A percentile compares a stretch with the other conserved stretches of the same genome.
Conservation (phyloP, 2,888 invertebrate species). For the Mesopsocus fuscifrons region DNA sequence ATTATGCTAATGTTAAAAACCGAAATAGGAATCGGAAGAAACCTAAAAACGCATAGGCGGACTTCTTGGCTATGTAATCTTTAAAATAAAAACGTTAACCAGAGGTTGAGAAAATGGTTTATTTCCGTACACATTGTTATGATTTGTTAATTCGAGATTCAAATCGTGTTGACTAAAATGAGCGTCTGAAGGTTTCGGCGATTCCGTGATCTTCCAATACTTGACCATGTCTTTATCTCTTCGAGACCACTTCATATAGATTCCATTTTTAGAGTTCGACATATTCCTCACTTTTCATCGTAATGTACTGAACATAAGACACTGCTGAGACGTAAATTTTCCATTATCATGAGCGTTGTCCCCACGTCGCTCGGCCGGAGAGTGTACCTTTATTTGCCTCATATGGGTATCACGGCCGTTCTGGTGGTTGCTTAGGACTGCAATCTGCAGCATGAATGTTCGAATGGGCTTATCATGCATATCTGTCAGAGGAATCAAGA, state of each 20-base stretch:
- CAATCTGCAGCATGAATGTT: slow-evolving; percentile 93
- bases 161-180: too few species aligned
- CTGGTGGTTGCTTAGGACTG: slow-evolving; percentile 94
- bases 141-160: too few species aligned
- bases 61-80: too few species aligned
- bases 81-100: too few species aligned
- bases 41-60: slow-evolving; percentile 11
- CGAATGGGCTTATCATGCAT: slow-evolving; percentile 71
- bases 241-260: too few species aligned
- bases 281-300: too few species aligned
- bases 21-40: slow-evolving; percentile 54
- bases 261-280: too few species aligned
- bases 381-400: slow-evolving; percentile 90
- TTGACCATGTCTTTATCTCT: too few species aligned
- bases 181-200: too few species aligned
- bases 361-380: slow-evolving; percentile 47
- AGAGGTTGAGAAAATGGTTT: too few species aligned
- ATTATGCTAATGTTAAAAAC: slow-evolving; percentile 75
- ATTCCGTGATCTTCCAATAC: too few species aligned
- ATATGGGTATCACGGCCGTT: slow-evolving; percentile 98
- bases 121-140: too few species aligned
- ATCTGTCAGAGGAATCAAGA: slow-evolving; percentile 79
- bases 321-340: background rate
- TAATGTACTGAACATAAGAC: background rate
- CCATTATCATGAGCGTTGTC: background rate